These are phyloP conservation scores for Myrmecobius fasciatus DNA, from an alignment of 2,113 vertebrate species.

Conservation along the genomic window DNA sequence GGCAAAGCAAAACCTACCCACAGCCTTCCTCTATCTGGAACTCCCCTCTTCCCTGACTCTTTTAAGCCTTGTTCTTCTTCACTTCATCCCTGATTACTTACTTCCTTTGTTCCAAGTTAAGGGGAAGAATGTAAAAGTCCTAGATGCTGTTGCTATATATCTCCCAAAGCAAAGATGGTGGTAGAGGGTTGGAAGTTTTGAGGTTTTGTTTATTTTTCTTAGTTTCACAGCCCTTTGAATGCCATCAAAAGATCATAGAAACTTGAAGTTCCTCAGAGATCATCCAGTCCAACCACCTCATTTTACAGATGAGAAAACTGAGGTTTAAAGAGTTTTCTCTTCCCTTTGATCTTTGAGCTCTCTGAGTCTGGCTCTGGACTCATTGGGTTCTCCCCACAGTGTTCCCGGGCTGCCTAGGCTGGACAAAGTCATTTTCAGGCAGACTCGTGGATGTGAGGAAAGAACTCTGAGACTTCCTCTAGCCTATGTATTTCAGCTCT, in stretches of 20 bases:
- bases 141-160: background rate
- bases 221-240: background rate
- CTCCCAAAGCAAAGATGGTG: background rate
- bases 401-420: too few species aligned
- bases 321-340: background rate
- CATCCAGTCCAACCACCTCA: background rate
- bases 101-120: background rate
- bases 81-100: background rate
- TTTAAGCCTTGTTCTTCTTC: background rate
- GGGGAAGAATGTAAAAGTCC: background rate
- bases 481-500: background rate
- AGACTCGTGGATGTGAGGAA: background rate
- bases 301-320: background rate
- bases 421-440: background rate
- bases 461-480: background rate
- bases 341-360: background rate
- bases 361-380: background rate
- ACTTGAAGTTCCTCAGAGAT: background rate
- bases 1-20: background rate
- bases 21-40: background rate
- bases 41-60: background rate
- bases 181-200: background rate
- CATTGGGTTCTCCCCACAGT: background rate
- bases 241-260: background rate
- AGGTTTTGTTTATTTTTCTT: too few species aligned